Evolutionary conservation across 2,113 vertebrate species (phyloP).

Genomic region (Meriones unguiculatus): DNA sequence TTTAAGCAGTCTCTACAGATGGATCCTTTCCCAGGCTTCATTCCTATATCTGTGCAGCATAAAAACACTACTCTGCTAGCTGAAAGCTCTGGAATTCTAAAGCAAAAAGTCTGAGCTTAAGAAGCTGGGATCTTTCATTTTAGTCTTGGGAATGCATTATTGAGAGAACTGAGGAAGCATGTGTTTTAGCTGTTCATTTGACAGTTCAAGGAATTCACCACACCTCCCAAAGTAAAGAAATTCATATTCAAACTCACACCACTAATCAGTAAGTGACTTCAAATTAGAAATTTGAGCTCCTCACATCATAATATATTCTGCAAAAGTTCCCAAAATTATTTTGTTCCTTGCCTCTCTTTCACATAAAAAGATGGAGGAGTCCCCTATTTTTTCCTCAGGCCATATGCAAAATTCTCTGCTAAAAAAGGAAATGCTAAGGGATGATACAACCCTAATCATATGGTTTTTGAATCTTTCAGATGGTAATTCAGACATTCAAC

Average conservation of each 20-base stretch:
- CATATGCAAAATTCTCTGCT: background rate
- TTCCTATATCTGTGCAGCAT: background rate
- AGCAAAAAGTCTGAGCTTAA: background rate
- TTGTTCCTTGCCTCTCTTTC: background rate
- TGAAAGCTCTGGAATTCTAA: slow-evolving; percentile 37
- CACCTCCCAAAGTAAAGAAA: background rate
- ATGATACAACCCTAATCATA: background rate
- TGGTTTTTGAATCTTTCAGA: background rate
- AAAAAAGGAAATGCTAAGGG: background rate
- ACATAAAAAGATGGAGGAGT: background rate
- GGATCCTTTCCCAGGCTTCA: slow-evolving; percentile 40
- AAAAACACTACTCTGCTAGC: background rate
- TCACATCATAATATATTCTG: background rate
- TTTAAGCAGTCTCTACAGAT: slow-evolving; percentile 45
- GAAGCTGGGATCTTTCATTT: slow-evolving; percentile 40
- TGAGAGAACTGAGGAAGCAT: slow-evolving; percentile 22
- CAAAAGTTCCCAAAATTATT: background rate
- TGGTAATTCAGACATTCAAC: background rate
- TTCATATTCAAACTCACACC: background rate
- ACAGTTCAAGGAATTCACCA: slow-evolving; percentile 23
- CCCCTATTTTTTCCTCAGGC: background rate
- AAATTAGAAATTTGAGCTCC: background rate
- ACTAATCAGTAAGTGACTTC: slow-evolving; percentile 34
- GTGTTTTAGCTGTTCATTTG: slow-evolving; percentile 56
- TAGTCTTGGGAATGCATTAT: slow-evolving; percentile 14